Evolutionary conservation across 2,113 vertebrate species (phyloP), one percentile per base, ranked within the genome.

Genomic region (Pollachius pollachius): DNA sequence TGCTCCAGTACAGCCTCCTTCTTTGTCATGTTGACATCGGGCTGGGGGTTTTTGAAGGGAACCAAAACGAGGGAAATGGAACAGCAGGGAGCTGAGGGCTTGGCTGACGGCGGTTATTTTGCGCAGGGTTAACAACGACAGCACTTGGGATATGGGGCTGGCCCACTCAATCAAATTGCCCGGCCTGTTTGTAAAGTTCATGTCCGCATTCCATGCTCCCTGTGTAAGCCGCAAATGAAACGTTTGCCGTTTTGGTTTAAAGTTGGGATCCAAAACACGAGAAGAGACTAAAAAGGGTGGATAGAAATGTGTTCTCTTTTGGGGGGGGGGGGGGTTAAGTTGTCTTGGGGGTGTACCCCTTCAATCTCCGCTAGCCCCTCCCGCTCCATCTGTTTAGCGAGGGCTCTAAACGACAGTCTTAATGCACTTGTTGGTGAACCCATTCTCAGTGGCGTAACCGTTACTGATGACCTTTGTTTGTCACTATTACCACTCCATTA

Each of bases 401-500:
- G 30, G 30, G 30, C 30, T 34, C 13, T 2, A 17, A 57, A 17
- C n/a, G 54, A 56, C 54, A 4, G 63, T 64, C 68, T 41, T 30
- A 16, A 57, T 67, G 65, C 21, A 56, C 52, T 67, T 54, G 17
- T 66, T 23, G 34, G 52, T 57, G 27, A 66, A n/a, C 37, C 15
- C 3, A 41, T 15, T 65, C 8, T 18, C 2, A 6, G 70, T 54
- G 4, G 48, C 17, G 62, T 52, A 19, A 15, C 30, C 4, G 30
- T 34, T 34, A 48, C 19, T 59, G 61, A 66, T 72, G 60, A 68
- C 59, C 41, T 21, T 23, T 37, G 68, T 19, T 71, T 15, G 76
- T 52, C 21, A 17, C 17, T 59, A 69, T 64, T 52, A 52, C 34
- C 84, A 86, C 84, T 87, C 88, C 81, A 48, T 9, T 68, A 67